Conservation (phyloP, 2,888 invertebrate genomes). For the Nycteola revayana region DNA sequence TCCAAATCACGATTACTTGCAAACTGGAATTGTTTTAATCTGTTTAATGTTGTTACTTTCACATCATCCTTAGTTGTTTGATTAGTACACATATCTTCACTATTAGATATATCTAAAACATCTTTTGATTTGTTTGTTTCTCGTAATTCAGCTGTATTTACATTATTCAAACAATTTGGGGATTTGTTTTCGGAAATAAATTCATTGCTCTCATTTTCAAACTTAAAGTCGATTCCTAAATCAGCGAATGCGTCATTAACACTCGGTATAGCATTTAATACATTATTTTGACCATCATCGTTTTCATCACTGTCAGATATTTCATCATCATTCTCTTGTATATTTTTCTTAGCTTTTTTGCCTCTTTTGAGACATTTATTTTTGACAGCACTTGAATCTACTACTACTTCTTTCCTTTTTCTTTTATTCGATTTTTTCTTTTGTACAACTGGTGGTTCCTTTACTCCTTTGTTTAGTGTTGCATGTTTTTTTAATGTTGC, state of each 20-base stretch:
- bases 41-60: conserved; percentile 36
- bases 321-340: conserved; percentile 11
- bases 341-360: conserved; percentile 35
- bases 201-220: conserved; percentile 22
- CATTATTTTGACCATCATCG: conserved; percentile 29
- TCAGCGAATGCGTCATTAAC: conserved; percentile 69
- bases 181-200: conserved; percentile 7
- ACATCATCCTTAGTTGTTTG: conserved; percentile 8
- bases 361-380: conserved; percentile 36
- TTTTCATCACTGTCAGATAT: conserved; percentile 32
- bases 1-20: conserved; percentile 50
- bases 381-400: conserved; percentile 41
- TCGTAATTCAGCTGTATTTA: no score
- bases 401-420: conserved; percentile 53
- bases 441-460: conserved; percentile 38
- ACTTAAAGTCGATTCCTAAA: conserved; percentile 58
- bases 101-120: conserved; percentile 11
- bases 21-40: conserved; percentile 65
- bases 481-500: conserved; percentile 68
- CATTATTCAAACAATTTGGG: no score
- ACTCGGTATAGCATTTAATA: conserved; percentile 68
- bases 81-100: conserved; percentile 9
- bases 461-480: conserved; percentile 52
- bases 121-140: conserved; percentile 7
- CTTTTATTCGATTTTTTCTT: conserved; percentile 46